Percentiles rank a stretch among this genome's conserved stretches.
Evolutionary conservation across 2,888 invertebrate genomes (phyloP).

Genomic region (Eurois occulta): DNA sequence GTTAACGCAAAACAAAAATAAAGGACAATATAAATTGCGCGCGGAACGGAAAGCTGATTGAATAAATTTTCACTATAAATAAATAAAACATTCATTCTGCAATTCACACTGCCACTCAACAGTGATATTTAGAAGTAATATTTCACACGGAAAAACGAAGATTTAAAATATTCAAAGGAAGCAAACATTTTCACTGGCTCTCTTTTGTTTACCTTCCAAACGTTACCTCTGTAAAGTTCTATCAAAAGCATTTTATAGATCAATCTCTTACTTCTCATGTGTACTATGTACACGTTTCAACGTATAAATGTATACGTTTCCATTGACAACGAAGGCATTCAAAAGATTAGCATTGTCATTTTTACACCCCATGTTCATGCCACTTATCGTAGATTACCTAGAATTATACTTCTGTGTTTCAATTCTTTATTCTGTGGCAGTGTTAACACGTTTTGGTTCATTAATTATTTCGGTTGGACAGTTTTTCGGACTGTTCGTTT

Average conservation of each 20-base stretch:
- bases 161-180: background rate
- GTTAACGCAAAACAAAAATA: slow-evolving; percentile 33
- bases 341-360: background rate
- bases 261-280: background rate
- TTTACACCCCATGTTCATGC: too few species aligned
- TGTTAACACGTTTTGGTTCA: slow-evolving; percentile 66
- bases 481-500: slow-evolving; percentile 58
- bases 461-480: slow-evolving; percentile 65
- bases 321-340: background rate
- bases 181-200: background rate
- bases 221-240: background rate
- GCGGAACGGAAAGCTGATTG: slow-evolving; percentile 54
- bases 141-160: background rate
- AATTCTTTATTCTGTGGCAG: slow-evolving; percentile 3
- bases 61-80: slow-evolving; percentile 59
- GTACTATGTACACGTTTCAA: background rate
- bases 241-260: background rate
- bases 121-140: background rate
- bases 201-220: background rate
- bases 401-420: slow-evolving; percentile 15
- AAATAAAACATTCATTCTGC: slow-evolving; percentile 47
- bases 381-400: background rate
- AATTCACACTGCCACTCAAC: background rate
- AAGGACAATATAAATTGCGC: slow-evolving; percentile 21
- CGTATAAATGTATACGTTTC: background rate